A percentile compares a stretch with the other conserved stretches of the same genome.
These are phyloP conservation scores for Caenorhabditis inopinata DNA, from an alignment of 1,140 invertebrate genomes.

Conservation along the genomic window DNA sequence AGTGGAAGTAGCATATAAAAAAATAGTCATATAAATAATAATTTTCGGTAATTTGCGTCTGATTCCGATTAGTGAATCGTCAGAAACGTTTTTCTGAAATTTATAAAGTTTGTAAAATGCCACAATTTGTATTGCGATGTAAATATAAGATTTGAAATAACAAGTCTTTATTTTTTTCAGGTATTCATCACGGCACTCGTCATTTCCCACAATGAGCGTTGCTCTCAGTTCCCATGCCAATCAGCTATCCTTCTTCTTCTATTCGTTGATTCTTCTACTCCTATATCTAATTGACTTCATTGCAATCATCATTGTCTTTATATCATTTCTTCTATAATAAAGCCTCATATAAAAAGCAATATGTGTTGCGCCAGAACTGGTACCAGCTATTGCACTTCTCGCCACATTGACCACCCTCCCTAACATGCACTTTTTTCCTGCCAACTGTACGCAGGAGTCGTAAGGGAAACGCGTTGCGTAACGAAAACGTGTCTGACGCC, in stretches of 20 bases:
- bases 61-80: too few relatives aligned
- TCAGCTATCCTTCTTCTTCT: not conserved
- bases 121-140: too few relatives aligned
- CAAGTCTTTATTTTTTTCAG: too few relatives aligned
- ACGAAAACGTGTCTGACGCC: conserved; percentile 20
- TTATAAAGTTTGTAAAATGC: too few relatives aligned
- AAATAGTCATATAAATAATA: too few relatives aligned
- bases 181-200: too few relatives aligned
- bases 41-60: too few relatives aligned
- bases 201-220: too few relatives aligned
- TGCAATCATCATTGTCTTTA: not conserved
- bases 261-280: not conserved
- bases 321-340: not conserved
- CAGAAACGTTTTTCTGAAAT: too few relatives aligned
- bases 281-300: not conserved
- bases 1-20: too few relatives aligned
- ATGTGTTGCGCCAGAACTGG: not conserved
- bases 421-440: conserved; percentile 1
- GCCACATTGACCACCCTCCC: conserved; percentile 19
- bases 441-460: not conserved
- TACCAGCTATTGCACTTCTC: not conserved
- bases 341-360: not conserved
- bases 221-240: not conserved
- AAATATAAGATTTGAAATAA: too few relatives aligned
- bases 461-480: conserved; percentile 21